A percentile compares a stretch with the other conserved stretches of the same genome.
phyloP scores from a whole-genome alignment of 2,888 invertebrate genomes.

The Eristalis intricaria region DNA sequence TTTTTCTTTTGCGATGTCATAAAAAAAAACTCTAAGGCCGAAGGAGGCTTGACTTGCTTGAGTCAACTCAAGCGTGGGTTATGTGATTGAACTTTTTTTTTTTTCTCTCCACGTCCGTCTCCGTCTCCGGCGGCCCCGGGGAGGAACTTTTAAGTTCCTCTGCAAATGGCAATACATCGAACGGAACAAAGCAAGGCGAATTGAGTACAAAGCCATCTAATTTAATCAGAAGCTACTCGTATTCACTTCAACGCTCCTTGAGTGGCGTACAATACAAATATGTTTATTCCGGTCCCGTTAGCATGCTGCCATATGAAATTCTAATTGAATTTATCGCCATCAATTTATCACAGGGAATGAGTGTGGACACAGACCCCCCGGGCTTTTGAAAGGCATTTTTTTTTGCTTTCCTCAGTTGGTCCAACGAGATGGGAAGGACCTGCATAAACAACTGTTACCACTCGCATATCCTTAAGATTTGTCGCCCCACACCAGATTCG shows the following conservation, averaged over 20 bases:
- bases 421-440: background rate
- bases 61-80: background rate
- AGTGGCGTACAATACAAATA: constrained; percentile 36
- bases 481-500: background rate
- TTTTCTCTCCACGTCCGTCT: background rate
- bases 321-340: constrained; percentile 49
- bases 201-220: constrained; percentile 11
- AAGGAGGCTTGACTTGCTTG: background rate
- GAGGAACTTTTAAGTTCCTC: background rate
- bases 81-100: background rate
- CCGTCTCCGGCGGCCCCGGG: no score
- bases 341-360: constrained; percentile 24
- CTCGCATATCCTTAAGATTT: background rate
- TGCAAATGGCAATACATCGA: background rate
- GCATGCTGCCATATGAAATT: constrained; percentile 34
- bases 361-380: background rate
- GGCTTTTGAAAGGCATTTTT: no score
- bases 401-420: background rate
- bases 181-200: background rate
- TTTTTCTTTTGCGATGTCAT: constrained; percentile 11
- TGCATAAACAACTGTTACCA: background rate
- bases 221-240: constrained; percentile 31
- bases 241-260: constrained; percentile 9
- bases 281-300: constrained; percentile 36
- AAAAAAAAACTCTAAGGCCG: background rate